A percentile compares a stretch with the other conserved stretches of the same genome.
These are phyloP conservation scores for Aselliscus stoliczkanus DNA, from an alignment of 2,797 vertebrate species.

Conservation along the genomic window DNA sequence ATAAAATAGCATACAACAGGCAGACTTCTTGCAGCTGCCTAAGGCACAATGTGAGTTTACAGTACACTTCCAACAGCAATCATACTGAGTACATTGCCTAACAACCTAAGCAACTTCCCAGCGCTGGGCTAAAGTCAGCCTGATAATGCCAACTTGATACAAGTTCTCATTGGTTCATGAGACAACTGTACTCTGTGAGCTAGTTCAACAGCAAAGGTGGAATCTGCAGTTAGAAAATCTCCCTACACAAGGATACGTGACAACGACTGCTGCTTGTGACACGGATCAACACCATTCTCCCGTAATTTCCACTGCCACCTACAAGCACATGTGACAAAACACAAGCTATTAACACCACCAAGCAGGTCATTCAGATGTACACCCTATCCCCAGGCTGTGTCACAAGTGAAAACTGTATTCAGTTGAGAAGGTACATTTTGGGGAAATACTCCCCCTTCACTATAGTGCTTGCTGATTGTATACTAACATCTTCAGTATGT, in stretches of 20 bases:
- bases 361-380: not conserved
- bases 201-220: not conserved
- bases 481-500: not conserved
- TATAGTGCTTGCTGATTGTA: not conserved
- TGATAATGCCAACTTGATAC: not conserved
- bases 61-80: not conserved
- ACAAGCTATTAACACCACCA: not conserved
- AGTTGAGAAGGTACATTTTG: not conserved
- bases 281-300: not conserved
- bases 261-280: not conserved
- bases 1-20: not conserved
- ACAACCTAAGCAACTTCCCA: not conserved
- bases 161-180: not conserved
- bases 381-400: not conserved
- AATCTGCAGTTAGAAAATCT: not conserved
- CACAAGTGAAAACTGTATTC: not conserved
- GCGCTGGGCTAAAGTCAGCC: not conserved
- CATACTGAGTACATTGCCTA: not conserved
- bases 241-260: not conserved
- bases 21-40: not conserved
- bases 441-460: not conserved
- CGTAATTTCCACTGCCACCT: not conserved
- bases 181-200: not conserved
- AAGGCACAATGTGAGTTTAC: not conserved
- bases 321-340: not conserved